Percentiles rank a stretch among this genome's conserved stretches.
Evolutionary conservation across 2,113 vertebrate genomes (phyloP).

Genomic region (Anhinga anhinga): DNA sequence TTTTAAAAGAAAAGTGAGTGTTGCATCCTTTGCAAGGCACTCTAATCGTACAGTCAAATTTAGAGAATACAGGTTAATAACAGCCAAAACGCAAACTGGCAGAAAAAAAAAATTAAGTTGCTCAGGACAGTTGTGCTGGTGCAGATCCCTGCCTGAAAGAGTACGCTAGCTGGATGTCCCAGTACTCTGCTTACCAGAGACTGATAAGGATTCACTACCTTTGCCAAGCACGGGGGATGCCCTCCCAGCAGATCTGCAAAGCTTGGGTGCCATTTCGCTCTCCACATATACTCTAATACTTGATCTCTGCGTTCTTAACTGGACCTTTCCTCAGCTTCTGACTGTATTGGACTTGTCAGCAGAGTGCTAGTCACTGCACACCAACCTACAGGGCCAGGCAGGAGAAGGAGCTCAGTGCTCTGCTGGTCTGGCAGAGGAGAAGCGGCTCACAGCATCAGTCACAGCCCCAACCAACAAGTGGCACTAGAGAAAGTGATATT

Average conservation of each 20-base stretch:
- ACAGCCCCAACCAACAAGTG: background rate
- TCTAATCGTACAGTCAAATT: background rate
- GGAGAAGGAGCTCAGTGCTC: background rate
- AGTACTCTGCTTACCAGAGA: background rate
- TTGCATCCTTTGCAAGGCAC: background rate
- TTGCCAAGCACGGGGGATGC: rapidly evolving
- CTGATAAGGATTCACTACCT: background rate
- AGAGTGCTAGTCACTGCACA: rapidly evolving
- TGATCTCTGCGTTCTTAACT: background rate
- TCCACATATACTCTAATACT: background rate
- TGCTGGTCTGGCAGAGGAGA: background rate
- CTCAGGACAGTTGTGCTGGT: background rate
- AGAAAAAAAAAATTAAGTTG: too few relatives aligned
- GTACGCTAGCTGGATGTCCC: background rate
- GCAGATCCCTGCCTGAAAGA: background rate
- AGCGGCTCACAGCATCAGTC: background rate
- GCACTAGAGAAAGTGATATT: background rate
- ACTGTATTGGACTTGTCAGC: rapidly evolving
- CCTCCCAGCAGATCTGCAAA: background rate
- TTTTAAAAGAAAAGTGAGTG: background rate
- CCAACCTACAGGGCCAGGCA: too few relatives aligned
- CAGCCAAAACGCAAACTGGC: background rate
- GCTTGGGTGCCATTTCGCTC: rapidly evolving
- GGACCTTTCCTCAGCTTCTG: background rate
- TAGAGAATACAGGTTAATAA: background rate